These are phyloP conservation scores for Amblyraja radiata DNA, from an alignment of 2,797 vertebrate genomes.

Conservation along the genomic window DNA sequence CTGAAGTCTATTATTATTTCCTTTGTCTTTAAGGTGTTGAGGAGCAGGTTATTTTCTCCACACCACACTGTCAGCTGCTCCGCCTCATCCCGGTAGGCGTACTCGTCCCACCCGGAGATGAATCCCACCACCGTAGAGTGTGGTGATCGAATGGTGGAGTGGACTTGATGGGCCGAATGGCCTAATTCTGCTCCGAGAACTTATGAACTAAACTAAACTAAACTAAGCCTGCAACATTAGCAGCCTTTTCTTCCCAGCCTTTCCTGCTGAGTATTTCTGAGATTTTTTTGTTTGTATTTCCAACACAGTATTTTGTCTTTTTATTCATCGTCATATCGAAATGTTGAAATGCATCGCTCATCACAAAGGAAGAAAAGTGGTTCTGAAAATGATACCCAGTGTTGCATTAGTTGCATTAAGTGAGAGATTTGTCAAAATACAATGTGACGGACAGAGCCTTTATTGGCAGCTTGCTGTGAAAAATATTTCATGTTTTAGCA, in stretches of 20 bases:
- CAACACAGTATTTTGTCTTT: not conserved
- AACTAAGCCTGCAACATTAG: not conserved
- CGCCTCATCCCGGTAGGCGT: too few species aligned
- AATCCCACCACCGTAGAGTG: too few species aligned
- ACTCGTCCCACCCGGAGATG: too few species aligned
- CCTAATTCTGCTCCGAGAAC: too few species aligned
- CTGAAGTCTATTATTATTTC: too few species aligned
- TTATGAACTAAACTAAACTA: too few species aligned
- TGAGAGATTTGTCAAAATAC: conserved; percentile 10
- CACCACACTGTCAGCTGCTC: too few species aligned
- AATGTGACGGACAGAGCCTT: not conserved
- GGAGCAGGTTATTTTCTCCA: too few species aligned
- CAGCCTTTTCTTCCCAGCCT: not conserved
- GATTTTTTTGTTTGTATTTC: not conserved
- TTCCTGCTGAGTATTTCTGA: not conserved
- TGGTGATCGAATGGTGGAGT: too few species aligned
- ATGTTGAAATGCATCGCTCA: not conserved
- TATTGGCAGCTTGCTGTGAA: not conserved
- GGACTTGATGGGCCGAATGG: too few species aligned
- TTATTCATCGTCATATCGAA: not conserved
- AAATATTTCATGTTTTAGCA: not conserved
- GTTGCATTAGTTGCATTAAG: not conserved
- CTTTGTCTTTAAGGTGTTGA: too few species aligned
- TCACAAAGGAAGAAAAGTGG: not conserved
- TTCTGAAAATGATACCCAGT: not conserved